phyloP scores from a whole-genome alignment of 2,888 invertebrate genomes.

The Sericinus montela region DNA sequence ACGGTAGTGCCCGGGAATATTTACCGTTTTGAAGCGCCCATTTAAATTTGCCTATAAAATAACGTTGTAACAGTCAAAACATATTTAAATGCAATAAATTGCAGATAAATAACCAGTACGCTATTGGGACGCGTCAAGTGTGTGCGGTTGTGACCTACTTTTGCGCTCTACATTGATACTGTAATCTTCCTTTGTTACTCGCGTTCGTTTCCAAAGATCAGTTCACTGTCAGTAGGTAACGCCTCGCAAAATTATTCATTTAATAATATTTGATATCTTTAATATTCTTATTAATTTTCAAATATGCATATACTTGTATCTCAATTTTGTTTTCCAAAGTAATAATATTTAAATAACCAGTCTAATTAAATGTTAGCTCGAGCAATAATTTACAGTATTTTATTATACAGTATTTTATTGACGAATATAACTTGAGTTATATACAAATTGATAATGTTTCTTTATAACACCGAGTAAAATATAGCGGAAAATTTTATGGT shows the following conservation, averaged over 20 bases:
- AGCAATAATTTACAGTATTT: too few relatives aligned
- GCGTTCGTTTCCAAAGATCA: slow-evolving; percentile 35
- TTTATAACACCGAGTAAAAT: neutral
- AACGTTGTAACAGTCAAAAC: slow-evolving; percentile 1
- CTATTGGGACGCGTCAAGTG: slow-evolving; percentile 29
- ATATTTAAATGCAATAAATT: slow-evolving; percentile 12
- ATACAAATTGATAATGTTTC: slow-evolving; percentile 6
- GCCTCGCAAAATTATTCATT: neutral
- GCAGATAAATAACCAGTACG: slow-evolving; percentile 24
- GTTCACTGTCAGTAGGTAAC: slow-evolving; percentile 29
- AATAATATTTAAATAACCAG: too few relatives aligned
- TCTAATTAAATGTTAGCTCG: too few relatives aligned
- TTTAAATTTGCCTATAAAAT: slow-evolving; percentile 16
- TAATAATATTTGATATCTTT: neutral
- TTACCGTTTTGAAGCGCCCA: neutral
- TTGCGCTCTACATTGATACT: slow-evolving; percentile 56
- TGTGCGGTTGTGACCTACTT: slow-evolving; percentile 43
- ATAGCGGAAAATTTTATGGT: slow-evolving; percentile 9
- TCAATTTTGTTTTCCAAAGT: too few relatives aligned
- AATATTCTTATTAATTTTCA: too few relatives aligned
- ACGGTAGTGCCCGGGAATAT: neutral
- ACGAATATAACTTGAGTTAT: neutral
- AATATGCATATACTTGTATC: too few relatives aligned
- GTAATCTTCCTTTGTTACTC: slow-evolving; percentile 32
- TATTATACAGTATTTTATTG: slow-evolving; percentile 1